These are phyloP conservation scores for Tapirus indicus DNA, from an alignment of 2,797 vertebrate species.

Conservation along the genomic window DNA sequence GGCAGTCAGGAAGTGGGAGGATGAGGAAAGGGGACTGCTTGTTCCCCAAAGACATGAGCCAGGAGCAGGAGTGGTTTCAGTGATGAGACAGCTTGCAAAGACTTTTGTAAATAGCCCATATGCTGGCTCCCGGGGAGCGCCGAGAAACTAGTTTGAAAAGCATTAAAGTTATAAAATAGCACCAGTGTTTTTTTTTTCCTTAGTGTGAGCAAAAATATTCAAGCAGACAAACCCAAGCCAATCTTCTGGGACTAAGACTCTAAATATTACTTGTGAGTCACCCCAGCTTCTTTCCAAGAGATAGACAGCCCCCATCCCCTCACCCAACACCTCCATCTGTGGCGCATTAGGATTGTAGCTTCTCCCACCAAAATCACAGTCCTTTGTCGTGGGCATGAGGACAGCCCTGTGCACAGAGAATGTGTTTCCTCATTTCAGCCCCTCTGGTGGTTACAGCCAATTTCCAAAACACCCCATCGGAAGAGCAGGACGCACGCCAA, in stretches of 20 bases:
- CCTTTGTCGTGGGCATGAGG: neutral
- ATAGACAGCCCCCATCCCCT: conserved; percentile 48
- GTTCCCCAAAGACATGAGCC: neutral
- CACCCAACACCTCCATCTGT: conserved; percentile 33
- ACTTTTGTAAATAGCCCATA: neutral
- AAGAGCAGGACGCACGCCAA: neutral
- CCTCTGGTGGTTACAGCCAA: neutral
- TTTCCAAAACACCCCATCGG: neutral
- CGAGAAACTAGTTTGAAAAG: conserved; percentile 59
- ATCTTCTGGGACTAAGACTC: conserved; percentile 63
- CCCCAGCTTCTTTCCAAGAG: conserved; percentile 58
- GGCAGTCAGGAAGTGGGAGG: neutral
- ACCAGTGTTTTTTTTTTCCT: conserved; percentile 26
- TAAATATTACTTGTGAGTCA: conserved; percentile 78
- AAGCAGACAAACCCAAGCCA: conserved; percentile 61
- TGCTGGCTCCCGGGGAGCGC: neutral
- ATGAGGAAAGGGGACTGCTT: neutral
- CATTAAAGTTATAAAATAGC: conserved; percentile 65
- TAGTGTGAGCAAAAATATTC: conserved; percentile 74
- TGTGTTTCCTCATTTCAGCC: neutral
- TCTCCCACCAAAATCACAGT: conserved; percentile 33
- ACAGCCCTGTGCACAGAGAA: neutral
- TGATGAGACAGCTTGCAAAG: neutral
- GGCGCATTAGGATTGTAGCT: conserved; percentile 52
- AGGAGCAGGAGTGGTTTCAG: neutral